phyloP scores from a whole-genome alignment of 2,888 invertebrate species.

The Aphodius sticticus region DNA sequence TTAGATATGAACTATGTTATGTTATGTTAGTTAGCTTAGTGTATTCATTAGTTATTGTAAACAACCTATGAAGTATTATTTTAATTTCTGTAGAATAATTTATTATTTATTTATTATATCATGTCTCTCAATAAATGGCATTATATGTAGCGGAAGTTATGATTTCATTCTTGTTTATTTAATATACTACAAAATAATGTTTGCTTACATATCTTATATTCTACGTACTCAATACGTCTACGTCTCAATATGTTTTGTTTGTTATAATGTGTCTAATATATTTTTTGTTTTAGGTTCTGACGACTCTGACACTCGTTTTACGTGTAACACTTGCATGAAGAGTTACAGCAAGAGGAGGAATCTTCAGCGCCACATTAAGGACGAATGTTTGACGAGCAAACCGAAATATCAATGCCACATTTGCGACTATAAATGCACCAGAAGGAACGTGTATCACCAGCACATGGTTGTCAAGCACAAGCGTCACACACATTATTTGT shows the following conservation, averaged over 20 bases:
- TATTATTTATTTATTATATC: no score
- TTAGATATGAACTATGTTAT: background rate
- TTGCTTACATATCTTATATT: no score
- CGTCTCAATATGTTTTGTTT: no score
- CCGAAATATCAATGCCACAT: background rate
- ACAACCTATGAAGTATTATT: background rate
- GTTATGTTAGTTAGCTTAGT: background rate
- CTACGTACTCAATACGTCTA: no score
- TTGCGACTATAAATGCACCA: slow-evolving; percentile 9
- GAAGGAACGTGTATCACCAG: slow-evolving; percentile 7
- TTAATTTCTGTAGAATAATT: no score
- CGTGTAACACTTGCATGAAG: background rate
- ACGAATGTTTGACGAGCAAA: background rate
- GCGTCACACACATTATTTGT: background rate
- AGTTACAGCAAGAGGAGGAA: slow-evolving; percentile 7
- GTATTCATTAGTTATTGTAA: background rate
- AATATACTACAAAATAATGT: no score
- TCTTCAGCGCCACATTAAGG: background rate
- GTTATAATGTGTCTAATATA: no score
- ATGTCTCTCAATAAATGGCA: no score
- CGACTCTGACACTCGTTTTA: background rate
- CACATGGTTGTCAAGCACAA: background rate
- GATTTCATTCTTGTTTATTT: no score
- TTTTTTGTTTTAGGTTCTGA: background rate
- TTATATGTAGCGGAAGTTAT: no score